These are phyloP conservation scores for Stegostoma tigrinum DNA, from an alignment of 2,113 vertebrate genomes.

Conservation along the genomic window DNA sequence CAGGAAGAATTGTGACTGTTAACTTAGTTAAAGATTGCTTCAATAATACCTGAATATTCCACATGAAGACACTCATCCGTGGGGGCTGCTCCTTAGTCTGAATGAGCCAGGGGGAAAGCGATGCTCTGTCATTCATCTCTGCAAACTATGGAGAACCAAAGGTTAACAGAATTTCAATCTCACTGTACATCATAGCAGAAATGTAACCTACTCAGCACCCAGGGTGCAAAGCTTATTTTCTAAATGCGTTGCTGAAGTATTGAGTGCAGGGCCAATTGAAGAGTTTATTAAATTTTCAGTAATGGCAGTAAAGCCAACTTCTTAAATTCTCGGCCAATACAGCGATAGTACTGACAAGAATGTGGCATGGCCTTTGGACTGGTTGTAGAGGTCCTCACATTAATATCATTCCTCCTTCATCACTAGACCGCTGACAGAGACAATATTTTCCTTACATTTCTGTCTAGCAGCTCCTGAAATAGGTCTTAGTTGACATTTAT, in stretches of 20 bases:
- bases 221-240: neutral
- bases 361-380: neutral
- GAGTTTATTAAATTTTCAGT: neutral
- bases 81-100: no score
- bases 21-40: neutral
- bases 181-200: neutral
- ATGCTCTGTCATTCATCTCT: neutral
- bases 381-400: neutral
- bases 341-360: neutral
- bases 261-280: neutral
- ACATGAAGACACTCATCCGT: no score
- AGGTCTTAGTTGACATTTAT: neutral
- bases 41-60: neutral
- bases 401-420: slow-evolving; percentile 8
- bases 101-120: neutral
- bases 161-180: neutral
- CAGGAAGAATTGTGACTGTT: neutral
- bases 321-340: neutral
- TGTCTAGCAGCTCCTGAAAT: neutral
- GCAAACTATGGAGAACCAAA: neutral
- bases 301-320: neutral
- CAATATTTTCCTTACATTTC: neutral
- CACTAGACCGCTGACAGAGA: neutral
- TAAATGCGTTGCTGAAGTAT: neutral
- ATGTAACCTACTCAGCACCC: neutral